A percentile compares a stretch with the other conserved stretches of the same genome.
Evolutionary conservation across 2,888 invertebrate species (phyloP).

Genomic region (Platycheirus albimanus): DNA sequence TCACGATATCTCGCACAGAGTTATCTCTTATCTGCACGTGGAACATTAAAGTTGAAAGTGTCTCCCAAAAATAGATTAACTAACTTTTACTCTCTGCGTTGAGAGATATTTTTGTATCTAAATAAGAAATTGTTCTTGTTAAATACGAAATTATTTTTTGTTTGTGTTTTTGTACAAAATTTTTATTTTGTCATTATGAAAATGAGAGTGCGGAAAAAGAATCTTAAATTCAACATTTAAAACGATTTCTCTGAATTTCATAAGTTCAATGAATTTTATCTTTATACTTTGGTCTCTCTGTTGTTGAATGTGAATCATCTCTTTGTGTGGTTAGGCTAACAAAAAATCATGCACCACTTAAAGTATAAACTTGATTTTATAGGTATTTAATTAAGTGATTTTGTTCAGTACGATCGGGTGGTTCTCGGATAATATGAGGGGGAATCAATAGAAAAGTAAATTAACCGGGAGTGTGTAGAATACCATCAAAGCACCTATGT

Average conservation of each 20-base stretch:
- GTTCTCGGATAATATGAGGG: not conserved
- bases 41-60: not conserved
- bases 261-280: constrained; percentile 63
- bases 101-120: constrained; percentile 12
- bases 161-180: not conserved
- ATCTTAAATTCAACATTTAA: constrained; percentile 9
- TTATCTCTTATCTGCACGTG: constrained; percentile 16
- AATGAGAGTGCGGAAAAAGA: constrained; percentile 20
- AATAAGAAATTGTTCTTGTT: constrained; percentile 17
- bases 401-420: constrained; percentile 22
- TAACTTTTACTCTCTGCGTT: not conserved
- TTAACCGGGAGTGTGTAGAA: not conserved
- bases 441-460: not conserved
- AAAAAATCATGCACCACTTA: constrained; percentile 2
- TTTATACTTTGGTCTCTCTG: constrained; percentile 7
- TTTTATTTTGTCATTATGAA: constrained; percentile 10
- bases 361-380: constrained; percentile 5
- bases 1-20: not conserved
- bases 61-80: constrained; percentile 45
- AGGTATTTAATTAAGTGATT: not conserved
- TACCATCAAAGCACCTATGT: not conserved
- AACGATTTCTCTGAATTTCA: constrained; percentile 48
- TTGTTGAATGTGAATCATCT: constrained; percentile 2
- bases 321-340: constrained; percentile 34
- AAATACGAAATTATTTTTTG: not conserved